These are phyloP conservation scores for Potamarius usumacintae DNA, from an alignment of 2,113 vertebrate genomes.

Conservation along the genomic window DNA sequence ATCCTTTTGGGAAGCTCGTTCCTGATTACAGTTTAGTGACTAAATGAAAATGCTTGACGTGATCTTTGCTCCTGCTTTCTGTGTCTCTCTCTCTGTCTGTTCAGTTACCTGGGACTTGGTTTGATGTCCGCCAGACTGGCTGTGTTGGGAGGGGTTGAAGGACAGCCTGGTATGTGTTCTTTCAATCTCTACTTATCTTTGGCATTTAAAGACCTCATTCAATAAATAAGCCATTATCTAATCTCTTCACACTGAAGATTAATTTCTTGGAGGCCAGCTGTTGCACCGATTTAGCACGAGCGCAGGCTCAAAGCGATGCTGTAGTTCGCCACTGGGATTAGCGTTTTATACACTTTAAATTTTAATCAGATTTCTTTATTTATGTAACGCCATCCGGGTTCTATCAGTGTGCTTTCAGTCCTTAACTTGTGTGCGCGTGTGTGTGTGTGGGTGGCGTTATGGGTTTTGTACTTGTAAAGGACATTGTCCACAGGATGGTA, in stretches of 20 bases:
- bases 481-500: neutral
- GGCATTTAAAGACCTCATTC: slow-evolving; percentile 53
- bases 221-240: slow-evolving; percentile 78
- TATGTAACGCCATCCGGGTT: slow-evolving; percentile 17
- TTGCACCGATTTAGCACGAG: slow-evolving; percentile 61
- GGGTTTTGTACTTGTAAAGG: neutral
- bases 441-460: neutral
- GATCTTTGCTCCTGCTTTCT: neutral
- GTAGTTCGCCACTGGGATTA: slow-evolving; percentile 45
- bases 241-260: slow-evolving; percentile 74
- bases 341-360: slow-evolving; percentile 42
- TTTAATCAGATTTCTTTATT: slow-evolving; percentile 53
- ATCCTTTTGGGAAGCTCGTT: neutral
- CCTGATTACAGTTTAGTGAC: neutral
- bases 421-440: neutral
- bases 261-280: slow-evolving; percentile 72
- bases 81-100: neutral
- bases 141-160: slow-evolving; percentile 83
- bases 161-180: slow-evolving; percentile 78
- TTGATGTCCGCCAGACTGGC: slow-evolving; percentile 91
- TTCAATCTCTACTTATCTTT: slow-evolving; percentile 62
- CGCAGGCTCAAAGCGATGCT: slow-evolving; percentile 56
- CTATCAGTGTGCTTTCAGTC: slow-evolving; percentile 5
- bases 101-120: slow-evolving; percentile 92
- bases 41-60: neutral